phyloP scores from a whole-genome alignment of 2,797 vertebrate genomes.

The Notolabrus celidotus region DNA sequence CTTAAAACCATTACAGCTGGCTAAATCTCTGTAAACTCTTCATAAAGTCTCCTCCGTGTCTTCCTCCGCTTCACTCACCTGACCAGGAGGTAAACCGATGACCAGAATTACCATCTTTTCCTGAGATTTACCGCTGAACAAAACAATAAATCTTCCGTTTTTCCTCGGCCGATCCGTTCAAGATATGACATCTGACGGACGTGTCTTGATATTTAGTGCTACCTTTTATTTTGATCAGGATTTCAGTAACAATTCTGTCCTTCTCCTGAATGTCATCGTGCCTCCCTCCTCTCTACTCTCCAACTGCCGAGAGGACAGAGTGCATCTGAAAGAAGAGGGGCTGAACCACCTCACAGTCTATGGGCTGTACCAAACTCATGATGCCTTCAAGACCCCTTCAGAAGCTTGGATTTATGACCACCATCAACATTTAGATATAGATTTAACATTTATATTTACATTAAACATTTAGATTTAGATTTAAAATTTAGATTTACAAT shows the following conservation, averaged over 20 bases:
- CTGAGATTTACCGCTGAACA: not conserved
- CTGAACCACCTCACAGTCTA: not conserved
- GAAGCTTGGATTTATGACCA: not conserved
- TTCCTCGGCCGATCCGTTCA: not conserved
- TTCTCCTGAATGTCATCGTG: accelerated
- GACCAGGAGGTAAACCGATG: conserved; percentile 34
- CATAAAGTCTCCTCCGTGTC: not conserved
- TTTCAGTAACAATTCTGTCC: too few species aligned
- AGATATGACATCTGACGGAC: accelerated
- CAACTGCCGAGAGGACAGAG: conserved; percentile 29
- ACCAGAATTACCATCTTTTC: conserved; percentile 19
- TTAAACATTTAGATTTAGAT: not conserved
- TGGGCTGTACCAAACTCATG: conserved; percentile 30
- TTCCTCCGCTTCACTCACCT: conserved; percentile 51
- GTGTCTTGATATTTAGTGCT: not conserved
- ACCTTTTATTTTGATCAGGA: not conserved
- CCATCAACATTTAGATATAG: too few species aligned
- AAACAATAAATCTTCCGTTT: not conserved
- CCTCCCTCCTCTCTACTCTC: not conserved
- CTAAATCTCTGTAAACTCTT: not conserved
- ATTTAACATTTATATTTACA: too few species aligned
- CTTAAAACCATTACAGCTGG: not conserved
- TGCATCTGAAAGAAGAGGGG: conserved; percentile 21
- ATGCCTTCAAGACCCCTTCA: conserved; percentile 44
- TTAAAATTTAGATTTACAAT: too few species aligned